Base-by-base conservation (phyloP, 2,888 invertebrate genomes). In the Luperina testacea region DNA sequence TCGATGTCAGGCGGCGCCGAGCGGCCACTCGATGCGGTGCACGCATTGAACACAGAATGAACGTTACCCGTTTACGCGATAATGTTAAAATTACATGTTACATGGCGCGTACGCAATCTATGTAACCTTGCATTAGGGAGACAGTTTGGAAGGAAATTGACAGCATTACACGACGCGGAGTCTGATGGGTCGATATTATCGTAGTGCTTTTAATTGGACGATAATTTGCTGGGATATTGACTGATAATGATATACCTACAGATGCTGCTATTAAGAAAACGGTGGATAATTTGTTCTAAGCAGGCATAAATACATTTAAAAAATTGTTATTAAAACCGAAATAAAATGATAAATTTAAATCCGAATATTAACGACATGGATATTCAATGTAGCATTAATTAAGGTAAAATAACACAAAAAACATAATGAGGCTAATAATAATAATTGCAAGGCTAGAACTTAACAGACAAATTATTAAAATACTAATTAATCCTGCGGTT, bases 1-100 rank as follows among this genome's bases (percentile, higher is more conserved):
- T 94, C 93, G 94, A 94, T 94, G 94, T 93, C 93, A 90, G 89
- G 87, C 91, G 93, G 93, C 93, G 94, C 92, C 92, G 89, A 11
- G 86, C 81, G 85, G 67, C 68, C 88, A 87, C 82, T 90, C 89
- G 89, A 83, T 80, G 77, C 72, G 69, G 42, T 73, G 87, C 72
- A 77, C 79, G 78, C 59, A 72, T 75, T 81, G 80, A 85, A 82
- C 80, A 90, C 89, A 87, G 87, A 91, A 87, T 87, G 87, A 82
- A 87, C 85, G 88, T 90, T 91, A 91, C 88, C 89, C 86, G 89
- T 92, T 93, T 91, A 92, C 92, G 89, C 89, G 93, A 93, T 93
- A 93, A 93, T 92, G 87, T 88, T 91, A 88, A 93, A 93, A 93
- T 93, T 92, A 92, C 91, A 91, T 77, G 90, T 91, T 92, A 85